phyloP scores from a whole-genome alignment of 1,140 invertebrate species.

The Bacillus rossius region DNA sequence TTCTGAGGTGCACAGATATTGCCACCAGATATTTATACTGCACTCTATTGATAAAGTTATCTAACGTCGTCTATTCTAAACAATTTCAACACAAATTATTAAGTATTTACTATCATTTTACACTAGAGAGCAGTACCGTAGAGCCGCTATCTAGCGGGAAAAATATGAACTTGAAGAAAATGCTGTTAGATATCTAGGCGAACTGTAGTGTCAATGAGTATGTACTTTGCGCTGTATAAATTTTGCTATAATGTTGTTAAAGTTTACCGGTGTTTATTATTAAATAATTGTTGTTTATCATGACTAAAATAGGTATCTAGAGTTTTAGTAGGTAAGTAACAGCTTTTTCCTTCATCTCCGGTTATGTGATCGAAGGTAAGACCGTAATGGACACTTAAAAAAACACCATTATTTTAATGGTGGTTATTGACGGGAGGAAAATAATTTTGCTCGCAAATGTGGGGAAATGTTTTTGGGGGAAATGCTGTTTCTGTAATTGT shows the following conservation, averaged over 20 bases:
- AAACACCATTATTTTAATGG: neutral
- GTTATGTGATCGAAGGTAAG: no score
- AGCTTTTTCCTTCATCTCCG: no score
- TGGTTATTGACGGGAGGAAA: neutral
- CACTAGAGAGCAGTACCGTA: no score
- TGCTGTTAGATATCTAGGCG: no score
- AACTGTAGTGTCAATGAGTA: slow-evolving; percentile 4
- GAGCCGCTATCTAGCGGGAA: neutral
- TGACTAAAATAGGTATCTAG: neutral
- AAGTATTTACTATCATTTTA: no score
- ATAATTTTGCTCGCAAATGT: neutral
- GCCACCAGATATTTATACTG: no score
- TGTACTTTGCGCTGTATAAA: slow-evolving; percentile 4
- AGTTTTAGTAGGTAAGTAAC: slow-evolving; percentile 5
- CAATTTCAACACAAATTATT: no score
- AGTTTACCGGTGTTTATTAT: slow-evolving; percentile 8
- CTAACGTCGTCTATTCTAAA: no score
- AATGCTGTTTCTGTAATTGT: neutral
- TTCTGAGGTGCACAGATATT: no score
- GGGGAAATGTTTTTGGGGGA: neutral
- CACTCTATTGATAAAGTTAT: no score
- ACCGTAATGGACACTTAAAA: neutral
- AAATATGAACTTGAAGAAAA: neutral
- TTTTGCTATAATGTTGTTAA: slow-evolving; percentile 7
- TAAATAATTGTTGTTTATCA: neutral